Evolutionary conservation across 2,113 vertebrate species (phyloP), one percentile per base, ranked within the genome.

Genomic region (Cynocephalus volans): DNA sequence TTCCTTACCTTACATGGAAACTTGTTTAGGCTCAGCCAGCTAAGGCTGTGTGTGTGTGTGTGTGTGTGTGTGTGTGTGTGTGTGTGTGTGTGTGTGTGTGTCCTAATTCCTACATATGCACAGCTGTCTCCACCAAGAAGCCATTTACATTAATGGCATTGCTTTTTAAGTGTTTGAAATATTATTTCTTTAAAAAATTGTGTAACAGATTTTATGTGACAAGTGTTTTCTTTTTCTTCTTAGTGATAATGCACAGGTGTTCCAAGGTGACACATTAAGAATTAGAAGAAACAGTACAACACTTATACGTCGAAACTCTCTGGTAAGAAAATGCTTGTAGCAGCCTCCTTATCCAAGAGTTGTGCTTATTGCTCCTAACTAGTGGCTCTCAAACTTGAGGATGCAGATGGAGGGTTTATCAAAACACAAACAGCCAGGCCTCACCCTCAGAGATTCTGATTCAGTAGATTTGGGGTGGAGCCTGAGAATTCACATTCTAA

Each of bases 281-380:
- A 86, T 88, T 52, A 86, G 85, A 95, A 93, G 50, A 88, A 96
- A 93, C 62, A 93, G 48, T 31, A 5, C 11, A 73, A 67, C 67
- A 9, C 83, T 67, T 72, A n/a, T 45, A 12, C 65, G 12, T 50
- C 79, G 1, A 48, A 69, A 28, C 7, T 62, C 0, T 75, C 83
- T 83, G 94, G 88, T 97, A 97, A 97, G 94, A 79, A 98, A 94
- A 92, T 72, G 23, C 64, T 96, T 86, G 77, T 50, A 60, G 11
- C 56, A 73, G 69, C 18, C 31, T 95, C 81, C 48, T 21, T 81
- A 14, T 26, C n/a, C 33, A 48, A 93, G 56, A 83, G 26, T 36
- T 65, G 52, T 41, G 23, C 69, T 67, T 67, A 82, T 56, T 96
- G 41, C 58, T 89, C 36, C 88, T 80, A 93, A 56, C 18, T 12